phyloP scores from a whole-genome alignment of 2,888 invertebrate species.

The Drosophila cognata region DNA sequence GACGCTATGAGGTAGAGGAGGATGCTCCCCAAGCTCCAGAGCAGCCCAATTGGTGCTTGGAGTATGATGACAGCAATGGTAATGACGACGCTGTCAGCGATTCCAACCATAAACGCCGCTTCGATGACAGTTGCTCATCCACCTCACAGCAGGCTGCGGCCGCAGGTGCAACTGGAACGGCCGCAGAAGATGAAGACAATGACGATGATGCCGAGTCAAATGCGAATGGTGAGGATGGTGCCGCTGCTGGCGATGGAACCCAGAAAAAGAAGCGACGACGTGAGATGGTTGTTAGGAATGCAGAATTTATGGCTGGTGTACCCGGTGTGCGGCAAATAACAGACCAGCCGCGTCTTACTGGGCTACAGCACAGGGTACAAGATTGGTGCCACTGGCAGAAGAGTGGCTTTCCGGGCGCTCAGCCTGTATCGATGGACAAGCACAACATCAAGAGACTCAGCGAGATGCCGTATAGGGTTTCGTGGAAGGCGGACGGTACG shows the following conservation, averaged over 20 bases:
- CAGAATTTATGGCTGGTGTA: constrained; percentile 94
- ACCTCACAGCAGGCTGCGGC: constrained; percentile 63
- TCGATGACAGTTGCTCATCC: constrained; percentile 67
- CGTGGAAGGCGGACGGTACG: constrained; percentile 99
- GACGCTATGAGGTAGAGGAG: constrained; percentile 90
- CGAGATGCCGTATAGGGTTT: constrained; percentile 95
- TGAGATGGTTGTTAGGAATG: constrained; percentile 88
- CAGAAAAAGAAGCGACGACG: constrained; percentile 85
- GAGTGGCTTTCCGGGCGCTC: constrained; percentile 96
- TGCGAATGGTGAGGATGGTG: constrained; percentile 51
- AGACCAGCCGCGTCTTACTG: constrained; percentile 87
- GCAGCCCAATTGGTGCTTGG: constrained; percentile 95
- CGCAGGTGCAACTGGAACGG: constrained; percentile 18
- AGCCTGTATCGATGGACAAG: constrained; percentile 98
- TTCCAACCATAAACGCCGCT: constrained; percentile 59
- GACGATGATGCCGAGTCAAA: constrained; percentile 48
- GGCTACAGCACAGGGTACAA: constrained; percentile 91
- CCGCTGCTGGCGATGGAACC: constrained; percentile 33
- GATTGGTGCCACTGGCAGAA: constrained; percentile 92
- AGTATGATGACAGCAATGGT: constrained; percentile 85
- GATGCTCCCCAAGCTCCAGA: constrained; percentile 90
- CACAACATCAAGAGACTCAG: constrained; percentile 91
- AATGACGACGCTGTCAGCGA: constrained; percentile 61
- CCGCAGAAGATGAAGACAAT: constrained; percentile 41
- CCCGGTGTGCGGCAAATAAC: constrained; percentile 90